These are phyloP conservation scores for Salvelinus sp. DNA, from an alignment of 2,113 vertebrate genomes.

Conservation along the genomic window DNA sequence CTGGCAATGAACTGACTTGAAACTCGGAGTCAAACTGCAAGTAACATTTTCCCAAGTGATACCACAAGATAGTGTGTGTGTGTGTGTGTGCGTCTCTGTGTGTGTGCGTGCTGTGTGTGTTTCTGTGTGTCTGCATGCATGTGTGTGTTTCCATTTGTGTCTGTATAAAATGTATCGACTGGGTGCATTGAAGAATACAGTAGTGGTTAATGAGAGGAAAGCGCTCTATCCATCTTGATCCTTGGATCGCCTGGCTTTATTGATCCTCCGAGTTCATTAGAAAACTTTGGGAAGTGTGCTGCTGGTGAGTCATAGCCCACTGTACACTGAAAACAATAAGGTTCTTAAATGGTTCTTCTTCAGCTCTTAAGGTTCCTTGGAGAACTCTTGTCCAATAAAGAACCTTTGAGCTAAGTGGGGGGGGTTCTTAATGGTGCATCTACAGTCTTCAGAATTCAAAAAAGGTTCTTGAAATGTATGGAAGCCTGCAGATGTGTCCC, in stretches of 20 bases:
- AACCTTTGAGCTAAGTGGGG: no score
- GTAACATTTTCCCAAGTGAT: background rate
- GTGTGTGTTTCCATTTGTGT: background rate
- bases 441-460: no score
- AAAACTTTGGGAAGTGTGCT: background rate
- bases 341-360: no score
- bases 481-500: no score
- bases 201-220: slow-evolving; percentile 18
- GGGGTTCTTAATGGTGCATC: no score
- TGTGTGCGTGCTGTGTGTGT: slow-evolving; percentile 4
- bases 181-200: background rate
- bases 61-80: background rate
- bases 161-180: background rate
- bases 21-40: slow-evolving; percentile 8
- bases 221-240: slow-evolving; percentile 21
- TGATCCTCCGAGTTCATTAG: slow-evolving; percentile 31
- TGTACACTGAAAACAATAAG: no score
- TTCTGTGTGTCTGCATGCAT: background rate
- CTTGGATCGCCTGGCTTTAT: slow-evolving; percentile 11
- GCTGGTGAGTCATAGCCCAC: background rate
- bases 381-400: no score
- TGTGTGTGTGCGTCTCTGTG: background rate
- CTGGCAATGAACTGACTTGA: slow-evolving; percentile 9
- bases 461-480: no score
- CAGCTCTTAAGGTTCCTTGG: no score